Conservation (phyloP, 2,113 vertebrate species). For the Leptodactylus fuscus region DNA sequence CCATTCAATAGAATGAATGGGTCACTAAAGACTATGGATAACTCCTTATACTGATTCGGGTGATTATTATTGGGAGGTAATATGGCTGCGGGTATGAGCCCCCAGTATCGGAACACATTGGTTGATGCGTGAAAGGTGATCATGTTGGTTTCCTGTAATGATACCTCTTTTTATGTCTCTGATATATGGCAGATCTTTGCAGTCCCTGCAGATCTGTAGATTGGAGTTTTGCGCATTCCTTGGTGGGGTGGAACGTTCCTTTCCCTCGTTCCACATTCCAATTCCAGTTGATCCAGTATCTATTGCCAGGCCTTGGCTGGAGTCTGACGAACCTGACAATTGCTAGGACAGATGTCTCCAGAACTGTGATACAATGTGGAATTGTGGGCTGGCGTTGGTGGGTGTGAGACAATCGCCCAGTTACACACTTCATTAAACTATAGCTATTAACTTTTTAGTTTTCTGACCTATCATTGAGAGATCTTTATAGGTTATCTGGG, state of each 20-base stretch:
- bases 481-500: too few species aligned
- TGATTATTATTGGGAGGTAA: too few species aligned
- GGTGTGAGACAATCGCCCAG: slow-evolving; percentile 8
- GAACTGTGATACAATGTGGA: not conserved
- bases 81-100: too few species aligned
- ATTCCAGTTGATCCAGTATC: not conserved
- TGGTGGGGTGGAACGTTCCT: slow-evolving; percentile 5
- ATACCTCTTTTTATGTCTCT: too few species aligned
- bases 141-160: too few species aligned
- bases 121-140: too few species aligned
- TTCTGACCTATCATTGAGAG: not conserved
- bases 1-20: too few species aligned
- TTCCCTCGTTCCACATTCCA: slow-evolving; percentile 42
- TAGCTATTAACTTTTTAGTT: not conserved
- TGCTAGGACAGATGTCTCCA: not conserved
- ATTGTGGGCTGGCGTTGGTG: not conserved
- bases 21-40: too few species aligned
- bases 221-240: slow-evolving; percentile 6
- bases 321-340: not conserved
- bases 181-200: too few species aligned
- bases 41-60: too few species aligned
- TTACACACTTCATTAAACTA: slow-evolving; percentile 7
- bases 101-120: too few species aligned
- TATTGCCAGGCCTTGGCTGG: not conserved
- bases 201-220: too few species aligned